Evolutionary conservation across 1,140 invertebrate genomes (phyloP).

Genomic region (Diabrotica undecimpunctata): DNA sequence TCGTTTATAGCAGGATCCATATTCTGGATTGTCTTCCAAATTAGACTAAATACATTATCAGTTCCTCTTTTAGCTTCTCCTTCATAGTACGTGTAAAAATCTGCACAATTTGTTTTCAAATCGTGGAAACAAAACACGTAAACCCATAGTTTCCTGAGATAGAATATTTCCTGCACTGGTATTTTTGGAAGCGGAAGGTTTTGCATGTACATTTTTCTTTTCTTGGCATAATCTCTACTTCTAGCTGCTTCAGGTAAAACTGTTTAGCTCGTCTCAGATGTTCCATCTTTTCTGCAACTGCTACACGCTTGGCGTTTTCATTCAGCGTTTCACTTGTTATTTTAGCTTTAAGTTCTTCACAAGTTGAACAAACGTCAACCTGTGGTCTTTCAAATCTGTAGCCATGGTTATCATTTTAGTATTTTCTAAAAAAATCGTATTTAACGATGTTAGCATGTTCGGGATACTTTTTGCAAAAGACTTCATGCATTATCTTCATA

Average conservation of each 20-base stretch:
- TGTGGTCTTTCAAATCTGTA: no score
- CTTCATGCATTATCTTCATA: no score
- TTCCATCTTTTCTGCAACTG: background rate
- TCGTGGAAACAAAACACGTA: slow-evolving; percentile 9
- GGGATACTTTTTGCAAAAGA: no score
- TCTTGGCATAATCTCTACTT: slow-evolving; percentile 1
- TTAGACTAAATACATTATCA: slow-evolving; percentile 5
- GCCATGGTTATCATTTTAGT: no score
- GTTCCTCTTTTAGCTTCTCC: slow-evolving; percentile 4
- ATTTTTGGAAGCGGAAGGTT: slow-evolving; percentile 11
- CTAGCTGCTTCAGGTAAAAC: slow-evolving; percentile 1
- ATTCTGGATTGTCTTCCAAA: background rate
- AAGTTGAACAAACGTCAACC: background rate
- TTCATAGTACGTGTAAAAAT: slow-evolving; percentile 10
- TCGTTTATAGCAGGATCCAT: no score
- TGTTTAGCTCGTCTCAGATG: background rate
- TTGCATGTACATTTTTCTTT: slow-evolving; percentile 15
- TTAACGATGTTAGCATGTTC: no score
- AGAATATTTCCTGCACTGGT: slow-evolving; percentile 12
- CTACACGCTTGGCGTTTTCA: slow-evolving; percentile 1
- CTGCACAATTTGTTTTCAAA: no score
- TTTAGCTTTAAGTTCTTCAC: background rate
- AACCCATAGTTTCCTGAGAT: slow-evolving; percentile 12
- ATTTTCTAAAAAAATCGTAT: no score
- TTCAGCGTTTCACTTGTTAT: background rate